Percentiles rank a stretch among this genome's conserved stretches.
Evolutionary conservation across 1,140 invertebrate species (phyloP).

Genomic region (Drepana arcuata): DNA sequence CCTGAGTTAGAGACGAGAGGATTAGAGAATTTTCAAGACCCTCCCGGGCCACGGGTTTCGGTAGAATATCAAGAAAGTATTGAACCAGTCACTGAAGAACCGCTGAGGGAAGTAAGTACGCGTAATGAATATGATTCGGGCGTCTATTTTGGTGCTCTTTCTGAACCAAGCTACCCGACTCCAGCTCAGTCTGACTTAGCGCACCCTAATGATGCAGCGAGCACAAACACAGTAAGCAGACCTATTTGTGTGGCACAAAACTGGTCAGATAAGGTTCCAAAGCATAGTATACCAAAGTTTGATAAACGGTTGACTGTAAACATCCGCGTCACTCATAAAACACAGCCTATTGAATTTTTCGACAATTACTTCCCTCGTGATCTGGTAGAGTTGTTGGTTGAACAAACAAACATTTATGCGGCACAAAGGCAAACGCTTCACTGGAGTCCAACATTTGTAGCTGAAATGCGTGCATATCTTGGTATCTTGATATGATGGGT

Average conservation of each 20-base stretch:
- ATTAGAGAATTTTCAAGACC: background rate
- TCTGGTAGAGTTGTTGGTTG: slow-evolving; percentile 3
- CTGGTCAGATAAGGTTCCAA: slow-evolving; percentile 7
- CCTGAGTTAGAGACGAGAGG: background rate
- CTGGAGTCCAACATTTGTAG: slow-evolving; percentile 5
- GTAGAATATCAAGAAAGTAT: slow-evolving; percentile 3
- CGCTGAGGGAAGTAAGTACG: slow-evolving; percentile 2
- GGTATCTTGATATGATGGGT: slow-evolving; percentile 5
- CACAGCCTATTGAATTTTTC: slow-evolving; percentile 6
- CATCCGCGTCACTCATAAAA: slow-evolving; percentile 5
- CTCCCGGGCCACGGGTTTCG: slow-evolving; percentile 1
- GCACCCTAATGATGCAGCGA: too few relatives aligned
- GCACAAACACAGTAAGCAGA: background rate
- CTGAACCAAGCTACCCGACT: background rate
- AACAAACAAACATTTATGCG: slow-evolving; percentile 8
- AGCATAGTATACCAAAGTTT: slow-evolving; percentile 6
- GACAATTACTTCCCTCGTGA: slow-evolving; percentile 4
- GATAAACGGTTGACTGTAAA: slow-evolving; percentile 7
- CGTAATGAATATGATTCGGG: too few relatives aligned
- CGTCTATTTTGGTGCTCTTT: too few relatives aligned
- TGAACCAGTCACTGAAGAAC: slow-evolving; percentile 2
- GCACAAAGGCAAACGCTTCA: slow-evolving; percentile 2
- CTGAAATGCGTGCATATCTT: slow-evolving; percentile 8
- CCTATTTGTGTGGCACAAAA: slow-evolving; percentile 1
- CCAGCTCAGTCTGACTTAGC: too few relatives aligned